Evolutionary conservation across 2,113 vertebrate species (phyloP), one percentile per base, ranked within the genome.

Genomic region (Cephalopholis sonnerati): DNA sequence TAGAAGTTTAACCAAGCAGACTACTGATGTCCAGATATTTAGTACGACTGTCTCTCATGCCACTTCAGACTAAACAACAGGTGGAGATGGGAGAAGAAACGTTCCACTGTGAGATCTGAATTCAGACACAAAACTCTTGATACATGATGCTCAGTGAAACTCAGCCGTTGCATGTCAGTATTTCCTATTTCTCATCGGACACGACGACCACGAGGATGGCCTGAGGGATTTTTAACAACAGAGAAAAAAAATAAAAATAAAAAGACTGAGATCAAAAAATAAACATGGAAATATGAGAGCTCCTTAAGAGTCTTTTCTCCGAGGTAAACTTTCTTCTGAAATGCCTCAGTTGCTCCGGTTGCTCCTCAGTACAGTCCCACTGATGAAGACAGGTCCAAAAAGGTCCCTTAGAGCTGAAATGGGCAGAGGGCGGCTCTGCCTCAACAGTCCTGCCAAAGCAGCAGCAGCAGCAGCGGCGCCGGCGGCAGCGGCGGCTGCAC

Each of bases 231-330:
- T 77, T 79, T 9, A 76, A 80, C 46, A 55, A 77, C 57, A 36
- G 64, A 61, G 32, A 32, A 70, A 70, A 65, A 94, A 92, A 93
- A 54, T 94, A 91, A 93, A 95, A 85, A 92, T 25, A 96, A 57
- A 77, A 95, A 95, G 59, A 93, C 61, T 51, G 27, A 39, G 48
- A 77, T 61, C 55, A 69, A 79, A 76, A 84, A 83, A 84, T 32
- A 80, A 89, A 81, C 76, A 75, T 95, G 95, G 95, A 89, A 96
- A 97, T 94, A 66, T 82, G 85, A 90, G 83, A 85, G 86, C 89
- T 94, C 91, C 36, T 32, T 83, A 84, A 86, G 90, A 94, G 92
- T 94, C 81, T 91, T 87, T 92, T 90, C 87, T 92, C 81, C 57
- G 92, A 93, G 91, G 93, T 91, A 94, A 95, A 90, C 83, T 80